Evolutionary conservation across 2,797 vertebrate species (phyloP).

Genomic region (Apogon talboti): DNA sequence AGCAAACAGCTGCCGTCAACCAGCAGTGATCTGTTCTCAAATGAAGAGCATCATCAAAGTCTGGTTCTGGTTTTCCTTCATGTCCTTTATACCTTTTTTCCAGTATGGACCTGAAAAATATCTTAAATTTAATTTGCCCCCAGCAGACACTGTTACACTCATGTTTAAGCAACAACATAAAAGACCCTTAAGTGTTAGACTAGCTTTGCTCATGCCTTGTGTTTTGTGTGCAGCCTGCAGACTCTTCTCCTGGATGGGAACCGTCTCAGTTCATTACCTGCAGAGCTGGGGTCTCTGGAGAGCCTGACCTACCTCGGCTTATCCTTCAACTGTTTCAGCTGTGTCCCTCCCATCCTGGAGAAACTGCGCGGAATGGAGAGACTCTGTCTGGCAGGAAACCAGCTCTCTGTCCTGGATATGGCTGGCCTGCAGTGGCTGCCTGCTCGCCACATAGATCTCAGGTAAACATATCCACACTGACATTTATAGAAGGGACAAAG

Average conservation of each 20-base stretch:
- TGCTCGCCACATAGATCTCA: constrained; percentile 91
- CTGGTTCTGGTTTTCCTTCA: no score
- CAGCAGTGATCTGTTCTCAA: no score
- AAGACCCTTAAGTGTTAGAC: no score
- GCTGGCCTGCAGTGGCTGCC: constrained; percentile 86
- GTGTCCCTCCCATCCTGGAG: constrained; percentile 89
- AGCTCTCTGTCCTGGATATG: constrained; percentile 85
- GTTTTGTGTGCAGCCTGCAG: constrained; percentile 86
- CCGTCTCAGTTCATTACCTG: constrained; percentile 88
- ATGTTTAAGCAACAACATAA: no score
- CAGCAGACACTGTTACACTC: no score
- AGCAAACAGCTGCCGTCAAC: no score
- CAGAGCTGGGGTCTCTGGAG: constrained; percentile 90
- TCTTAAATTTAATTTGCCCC: no score
- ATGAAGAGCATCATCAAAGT: no score
- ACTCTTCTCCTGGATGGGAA: constrained; percentile 96
- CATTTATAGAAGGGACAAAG: constrained; percentile 26
- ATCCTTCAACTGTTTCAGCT: constrained; percentile 93
- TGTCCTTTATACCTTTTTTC: no score
- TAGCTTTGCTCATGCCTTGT: background rate
- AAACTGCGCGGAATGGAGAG: constrained; percentile 89
- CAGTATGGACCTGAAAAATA: no score
- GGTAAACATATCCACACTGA: constrained; percentile 77
- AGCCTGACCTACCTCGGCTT: constrained; percentile 91
- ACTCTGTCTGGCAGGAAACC: constrained; percentile 96